A percentile compares a stretch with the other conserved stretches of the same genome.
phyloP scores from a whole-genome alignment of 2,797 vertebrate species.

The Meda fulgida region DNA sequence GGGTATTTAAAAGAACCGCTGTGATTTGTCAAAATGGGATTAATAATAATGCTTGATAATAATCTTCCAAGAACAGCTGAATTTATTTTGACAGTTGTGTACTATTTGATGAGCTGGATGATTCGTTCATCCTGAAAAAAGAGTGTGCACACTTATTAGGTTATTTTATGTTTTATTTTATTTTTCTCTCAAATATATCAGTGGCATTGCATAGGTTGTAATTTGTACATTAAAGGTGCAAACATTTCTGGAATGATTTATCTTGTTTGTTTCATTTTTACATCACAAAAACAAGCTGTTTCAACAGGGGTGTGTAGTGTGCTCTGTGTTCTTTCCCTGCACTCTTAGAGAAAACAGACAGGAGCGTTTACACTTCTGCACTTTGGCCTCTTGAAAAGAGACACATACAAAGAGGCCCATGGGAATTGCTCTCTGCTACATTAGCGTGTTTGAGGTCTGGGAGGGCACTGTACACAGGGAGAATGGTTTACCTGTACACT shows the following conservation, averaged over 20 bases:
- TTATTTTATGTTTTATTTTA: not conserved
- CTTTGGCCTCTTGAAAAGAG: constrained; percentile 22
- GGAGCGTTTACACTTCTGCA: constrained; percentile 4
- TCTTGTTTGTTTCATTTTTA: not conserved
- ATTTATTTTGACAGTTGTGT: too few relatives aligned
- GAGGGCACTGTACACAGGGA: not conserved
- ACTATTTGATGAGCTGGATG: too few relatives aligned
- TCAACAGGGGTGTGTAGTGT: not conserved
- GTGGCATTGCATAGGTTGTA: too few relatives aligned
- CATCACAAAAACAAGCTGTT: not conserved
- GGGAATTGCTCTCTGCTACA: constrained; percentile 15
- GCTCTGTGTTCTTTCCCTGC: not conserved
- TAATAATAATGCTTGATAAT: too few relatives aligned
- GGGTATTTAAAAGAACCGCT: too few relatives aligned
- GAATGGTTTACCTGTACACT: not conserved
- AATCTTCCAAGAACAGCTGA: too few relatives aligned
- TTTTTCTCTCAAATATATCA: not conserved
- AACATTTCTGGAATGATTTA: not conserved
- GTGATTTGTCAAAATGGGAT: too few relatives aligned
- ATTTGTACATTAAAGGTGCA: not conserved
- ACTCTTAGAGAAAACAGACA: constrained; percentile 2
- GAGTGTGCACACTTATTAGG: too few relatives aligned
- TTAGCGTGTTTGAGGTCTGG: constrained; percentile 13
- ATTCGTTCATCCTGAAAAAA: too few relatives aligned
- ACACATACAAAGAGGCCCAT: not conserved